Evolutionary conservation across 1,140 invertebrate species (phyloP).

Genomic region (Aphaenogaster rudis): DNA sequence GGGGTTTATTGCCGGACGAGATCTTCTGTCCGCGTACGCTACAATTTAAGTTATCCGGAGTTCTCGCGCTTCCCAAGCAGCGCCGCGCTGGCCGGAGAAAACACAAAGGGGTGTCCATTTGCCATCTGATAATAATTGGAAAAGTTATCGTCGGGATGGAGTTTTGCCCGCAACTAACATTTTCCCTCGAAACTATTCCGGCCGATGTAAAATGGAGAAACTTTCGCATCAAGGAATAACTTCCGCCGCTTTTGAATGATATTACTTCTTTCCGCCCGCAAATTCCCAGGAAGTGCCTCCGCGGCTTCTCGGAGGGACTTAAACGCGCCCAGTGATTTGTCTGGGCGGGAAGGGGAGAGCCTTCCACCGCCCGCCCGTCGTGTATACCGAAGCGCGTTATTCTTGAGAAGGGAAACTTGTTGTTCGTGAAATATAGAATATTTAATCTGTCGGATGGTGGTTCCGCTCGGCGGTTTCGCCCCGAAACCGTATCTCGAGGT

Average conservation of each 20-base stretch:
- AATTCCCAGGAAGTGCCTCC: constrained; percentile 62
- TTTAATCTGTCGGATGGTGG: constrained; percentile 48
- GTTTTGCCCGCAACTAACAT: constrained; percentile 75
- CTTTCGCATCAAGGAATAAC: constrained; percentile 77
- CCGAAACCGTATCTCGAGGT: constrained; percentile 38
- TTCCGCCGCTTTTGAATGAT: constrained; percentile 76
- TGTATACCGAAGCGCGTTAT: constrained; percentile 26
- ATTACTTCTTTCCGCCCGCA: constrained; percentile 73
- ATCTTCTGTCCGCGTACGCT: constrained; percentile 36
- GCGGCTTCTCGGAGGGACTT: constrained; percentile 66
- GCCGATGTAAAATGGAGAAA: constrained; percentile 77
- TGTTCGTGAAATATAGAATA: constrained; percentile 64
- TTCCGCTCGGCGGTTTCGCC: constrained; percentile 32
- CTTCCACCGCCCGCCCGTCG: not conserved
- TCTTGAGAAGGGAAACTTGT: constrained; percentile 55
- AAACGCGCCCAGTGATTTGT: constrained; percentile 41
- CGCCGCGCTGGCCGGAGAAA: constrained; percentile 48
- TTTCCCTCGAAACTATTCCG: constrained; percentile 69
- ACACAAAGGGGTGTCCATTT: constrained; percentile 77
- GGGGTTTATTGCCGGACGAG: constrained; percentile 60
- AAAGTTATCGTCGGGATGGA: constrained; percentile 76
- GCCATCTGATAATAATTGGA: constrained; percentile 78
- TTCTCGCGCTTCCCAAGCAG: constrained; percentile 32
- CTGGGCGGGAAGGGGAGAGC: not conserved
- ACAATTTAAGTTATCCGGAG: constrained; percentile 66